phyloP scores from a whole-genome alignment of 2,888 invertebrate species.

The Drosophila meridionalis region DNA sequence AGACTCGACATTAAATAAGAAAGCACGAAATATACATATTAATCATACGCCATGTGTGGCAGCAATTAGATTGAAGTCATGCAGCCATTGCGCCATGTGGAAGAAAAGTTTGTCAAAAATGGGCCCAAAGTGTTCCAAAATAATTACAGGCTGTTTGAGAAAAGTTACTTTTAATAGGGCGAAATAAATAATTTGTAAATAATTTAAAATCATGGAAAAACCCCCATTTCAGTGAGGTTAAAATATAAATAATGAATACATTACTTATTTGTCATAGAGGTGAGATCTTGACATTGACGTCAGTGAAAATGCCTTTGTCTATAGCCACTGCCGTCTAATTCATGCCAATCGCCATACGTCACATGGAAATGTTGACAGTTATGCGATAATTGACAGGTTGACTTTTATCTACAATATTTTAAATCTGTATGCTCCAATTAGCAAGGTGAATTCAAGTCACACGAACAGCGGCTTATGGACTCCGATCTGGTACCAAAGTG shows the following conservation, averaged over 20 bases:
- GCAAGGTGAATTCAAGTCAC: conserved; percentile 30
- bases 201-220: neutral
- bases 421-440: conserved; percentile 41
- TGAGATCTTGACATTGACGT: conserved; percentile 13
- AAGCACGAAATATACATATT: conserved; percentile 69
- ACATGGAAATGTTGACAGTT: conserved; percentile 22
- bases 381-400: conserved; percentile 16
- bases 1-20: conserved; percentile 56
- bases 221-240: too few relatives aligned
- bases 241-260: neutral
- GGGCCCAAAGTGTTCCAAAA: neutral
- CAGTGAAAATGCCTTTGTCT: conserved; percentile 14
- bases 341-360: neutral
- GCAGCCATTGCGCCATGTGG: conserved; percentile 19
- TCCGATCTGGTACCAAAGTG: conserved; percentile 45
- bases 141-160: neutral
- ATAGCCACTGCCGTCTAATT: neutral
- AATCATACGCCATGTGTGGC: conserved; percentile 74
- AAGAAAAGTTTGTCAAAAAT: conserved; percentile 24
- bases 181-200: neutral
- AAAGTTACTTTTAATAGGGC: neutral
- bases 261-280: neutral
- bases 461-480: conserved; percentile 4
- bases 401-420: neutral
- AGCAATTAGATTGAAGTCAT: conserved; percentile 42